Conservation (phyloP, 2,797 vertebrate species). For the Molossus molossus region DNA sequence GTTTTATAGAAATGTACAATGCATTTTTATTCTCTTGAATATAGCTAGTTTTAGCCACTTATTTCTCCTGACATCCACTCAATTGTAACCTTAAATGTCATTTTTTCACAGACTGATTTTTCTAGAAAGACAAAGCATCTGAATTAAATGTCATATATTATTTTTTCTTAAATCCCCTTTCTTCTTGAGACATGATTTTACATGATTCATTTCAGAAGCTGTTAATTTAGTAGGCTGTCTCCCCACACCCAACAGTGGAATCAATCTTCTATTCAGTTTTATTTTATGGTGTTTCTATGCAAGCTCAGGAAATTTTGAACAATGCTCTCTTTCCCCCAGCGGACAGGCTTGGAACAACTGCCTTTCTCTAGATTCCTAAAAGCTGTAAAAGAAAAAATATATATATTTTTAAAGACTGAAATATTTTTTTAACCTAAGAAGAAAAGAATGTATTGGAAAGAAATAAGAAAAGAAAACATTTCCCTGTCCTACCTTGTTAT, state of each 20-base stretch:
- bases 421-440: constrained; percentile 28
- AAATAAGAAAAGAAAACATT: constrained; percentile 16
- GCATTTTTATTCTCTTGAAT: constrained; percentile 19
- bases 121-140: constrained; percentile 12
- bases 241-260: background rate
- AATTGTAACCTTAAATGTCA: background rate
- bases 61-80: background rate
- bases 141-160: constrained; percentile 48
- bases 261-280: constrained; percentile 45
- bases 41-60: constrained; percentile 34
- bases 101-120: constrained; percentile 42
- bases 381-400: constrained; percentile 62
- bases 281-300: constrained; percentile 32
- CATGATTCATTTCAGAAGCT: constrained; percentile 37
- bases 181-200: constrained; percentile 64
- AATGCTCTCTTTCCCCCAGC: background rate
- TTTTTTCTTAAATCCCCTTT: constrained; percentile 60
- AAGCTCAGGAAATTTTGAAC: constrained; percentile 19
- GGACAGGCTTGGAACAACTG: constrained; percentile 3
- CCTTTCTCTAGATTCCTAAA: constrained; percentile 66
- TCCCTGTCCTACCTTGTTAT: constrained; percentile 59
- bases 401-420: constrained; percentile 64
- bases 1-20: constrained; percentile 49
- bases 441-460: constrained; percentile 43
- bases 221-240: constrained; percentile 26